Conservation (phyloP, 2,797 vertebrate genomes). For the Podargus strigoides region DNA sequence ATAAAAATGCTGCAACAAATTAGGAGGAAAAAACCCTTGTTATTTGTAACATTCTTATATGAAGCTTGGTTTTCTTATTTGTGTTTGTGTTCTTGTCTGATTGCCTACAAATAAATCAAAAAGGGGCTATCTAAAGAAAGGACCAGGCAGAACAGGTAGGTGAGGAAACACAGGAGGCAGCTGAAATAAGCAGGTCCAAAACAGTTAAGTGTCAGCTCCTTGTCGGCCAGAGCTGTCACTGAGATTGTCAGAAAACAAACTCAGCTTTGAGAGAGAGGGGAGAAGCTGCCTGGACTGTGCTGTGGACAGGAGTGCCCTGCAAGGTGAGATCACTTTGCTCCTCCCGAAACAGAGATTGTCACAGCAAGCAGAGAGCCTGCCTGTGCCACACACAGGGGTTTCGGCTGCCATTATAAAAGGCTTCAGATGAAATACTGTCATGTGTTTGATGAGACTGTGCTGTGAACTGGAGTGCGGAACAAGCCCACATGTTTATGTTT, state of each 20-base stretch:
- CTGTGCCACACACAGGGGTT: not conserved
- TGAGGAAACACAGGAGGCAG: not conserved
- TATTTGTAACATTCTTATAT: not conserved
- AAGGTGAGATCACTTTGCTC: not conserved
- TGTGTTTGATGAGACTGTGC: not conserved
- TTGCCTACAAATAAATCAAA: not conserved
- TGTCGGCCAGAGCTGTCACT: not conserved
- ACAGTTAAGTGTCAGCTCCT: not conserved
- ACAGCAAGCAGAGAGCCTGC: not conserved
- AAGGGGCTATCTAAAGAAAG: not conserved
- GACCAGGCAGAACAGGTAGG: not conserved
- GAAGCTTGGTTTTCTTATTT: not conserved
- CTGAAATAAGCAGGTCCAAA: not conserved
- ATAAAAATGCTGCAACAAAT: not conserved
- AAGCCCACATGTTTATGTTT: not conserved
- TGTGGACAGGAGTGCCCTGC: rapidly evolving
- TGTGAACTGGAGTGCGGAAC: not conserved
- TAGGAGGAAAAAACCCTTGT: not conserved
- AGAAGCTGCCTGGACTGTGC: not conserved
- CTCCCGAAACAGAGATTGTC: not conserved
- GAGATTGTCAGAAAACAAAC: not conserved
- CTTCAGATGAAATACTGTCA: not conserved
- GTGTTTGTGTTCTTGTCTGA: not conserved
- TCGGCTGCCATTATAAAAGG: not conserved
- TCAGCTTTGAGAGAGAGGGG: not conserved